These are phyloP conservation scores for Zaprionus davidi DNA, from an alignment of 1,140 invertebrate species.

Conservation along the genomic window DNA sequence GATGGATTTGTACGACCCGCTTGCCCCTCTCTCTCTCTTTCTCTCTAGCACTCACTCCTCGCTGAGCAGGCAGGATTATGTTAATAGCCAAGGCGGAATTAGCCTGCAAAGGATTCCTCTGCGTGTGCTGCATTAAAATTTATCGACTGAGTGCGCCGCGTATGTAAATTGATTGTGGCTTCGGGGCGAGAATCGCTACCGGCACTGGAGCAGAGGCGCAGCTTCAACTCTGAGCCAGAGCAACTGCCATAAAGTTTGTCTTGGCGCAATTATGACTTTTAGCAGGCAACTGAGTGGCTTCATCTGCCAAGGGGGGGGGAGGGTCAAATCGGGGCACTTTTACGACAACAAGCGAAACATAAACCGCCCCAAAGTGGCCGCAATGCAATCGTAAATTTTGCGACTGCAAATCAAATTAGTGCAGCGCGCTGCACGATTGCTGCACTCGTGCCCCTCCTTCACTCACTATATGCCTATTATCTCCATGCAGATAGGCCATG, in stretches of 20 bases:
- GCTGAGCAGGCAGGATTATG: constrained; percentile 34
- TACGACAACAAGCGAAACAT: constrained; percentile 42
- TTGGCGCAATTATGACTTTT: constrained; percentile 56
- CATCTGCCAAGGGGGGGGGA: constrained; percentile 34
- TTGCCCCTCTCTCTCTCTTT: neutral
- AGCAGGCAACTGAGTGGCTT: constrained; percentile 43
- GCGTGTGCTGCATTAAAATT: constrained; percentile 53
- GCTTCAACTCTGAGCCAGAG: neutral
- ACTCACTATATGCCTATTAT: neutral
- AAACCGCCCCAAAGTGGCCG: constrained; percentile 41
- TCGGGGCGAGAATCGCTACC: constrained; percentile 8
- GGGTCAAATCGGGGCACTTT: constrained; percentile 20
- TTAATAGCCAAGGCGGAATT: constrained; percentile 50
- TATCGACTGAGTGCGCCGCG: constrained; percentile 43
- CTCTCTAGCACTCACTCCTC: neutral
- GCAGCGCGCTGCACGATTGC: neutral
- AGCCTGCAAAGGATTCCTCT: constrained; percentile 38
- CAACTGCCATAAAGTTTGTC: constrained; percentile 43
- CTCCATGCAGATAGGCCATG: neutral
- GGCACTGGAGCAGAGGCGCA: neutral
- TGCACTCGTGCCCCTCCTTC: neutral
- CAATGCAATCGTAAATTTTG: constrained; percentile 54
- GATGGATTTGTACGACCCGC: constrained; percentile 32
- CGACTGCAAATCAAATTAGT: constrained; percentile 52
- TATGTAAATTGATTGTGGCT: constrained; percentile 59